Evolutionary conservation across 1,140 invertebrate species (phyloP), one percentile per base, ranked within the genome.

Genomic region (Conus betulinus): DNA sequence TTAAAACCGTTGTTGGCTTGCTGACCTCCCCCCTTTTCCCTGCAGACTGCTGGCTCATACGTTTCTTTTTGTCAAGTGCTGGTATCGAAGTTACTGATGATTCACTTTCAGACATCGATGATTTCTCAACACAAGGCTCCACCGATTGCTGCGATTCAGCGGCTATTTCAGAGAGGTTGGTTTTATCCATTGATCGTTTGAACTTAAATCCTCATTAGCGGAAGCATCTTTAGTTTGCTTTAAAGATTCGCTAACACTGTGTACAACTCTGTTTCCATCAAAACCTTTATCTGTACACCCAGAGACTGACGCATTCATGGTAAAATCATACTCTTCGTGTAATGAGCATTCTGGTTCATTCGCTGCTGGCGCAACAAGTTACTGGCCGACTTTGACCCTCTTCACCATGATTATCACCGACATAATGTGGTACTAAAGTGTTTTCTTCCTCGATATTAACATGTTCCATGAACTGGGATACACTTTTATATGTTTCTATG

Each of bases 401-500:
- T 39, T 39, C 39, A 39, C 39, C 39, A 39, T 39, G 39, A 39
- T 39, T 39, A 39, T 39, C 39, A 39, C 39, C 39, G 39, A 1
- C 39, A 39, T 3, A 39, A 39, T 39, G 39, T 39, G 39, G 39
- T 39, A 39, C 39, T 39, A 39, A 39, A 39, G 39, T 39, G 39
- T 39, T 39, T 39, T 39, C 39, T 39, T 39, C 39, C 39, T 39
- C 3, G 39, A 39, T 39, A 3, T 39, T 39, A 39, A 83, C 15
- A 25, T 63, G 23, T 76, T 39, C n/a, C 67, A 20, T 87, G 52
- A 39, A 88, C 27, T 78, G 57, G 53, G 71, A 15, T 23, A 81
- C 76, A 87, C n/a, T 71, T 67, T 71, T 52, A 25, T 84, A 85
- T 20, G 51, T 89, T 57, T 85, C 52, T 10, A 39, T 27, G 71